Evolutionary conservation across 2,888 invertebrate genomes (phyloP).

Genomic region (Chironomus riparius): DNA sequence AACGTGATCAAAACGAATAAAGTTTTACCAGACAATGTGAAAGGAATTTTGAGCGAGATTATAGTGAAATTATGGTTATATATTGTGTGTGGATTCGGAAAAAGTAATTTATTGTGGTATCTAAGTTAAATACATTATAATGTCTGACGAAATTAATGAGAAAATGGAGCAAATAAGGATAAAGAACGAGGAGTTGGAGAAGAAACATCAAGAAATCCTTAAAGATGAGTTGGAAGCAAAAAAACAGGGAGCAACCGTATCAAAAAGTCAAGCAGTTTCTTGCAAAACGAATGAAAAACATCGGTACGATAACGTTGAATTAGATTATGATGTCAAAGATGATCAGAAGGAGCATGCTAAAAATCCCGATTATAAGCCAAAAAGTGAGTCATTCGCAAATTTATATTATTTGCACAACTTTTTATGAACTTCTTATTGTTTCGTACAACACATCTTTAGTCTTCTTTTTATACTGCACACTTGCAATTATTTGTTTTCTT

Average conservation of each 20-base stretch:
- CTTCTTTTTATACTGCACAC: neutral
- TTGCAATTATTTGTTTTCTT: neutral
- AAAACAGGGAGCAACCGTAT: neutral
- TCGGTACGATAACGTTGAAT: constrained; percentile 3
- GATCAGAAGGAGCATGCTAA: neutral
- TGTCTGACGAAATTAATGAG: constrained; percentile 7
- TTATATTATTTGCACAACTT: neutral
- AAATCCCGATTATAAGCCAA: constrained; percentile 11
- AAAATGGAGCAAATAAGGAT: constrained; percentile 10
- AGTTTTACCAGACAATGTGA: too few relatives aligned
- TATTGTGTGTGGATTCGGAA: neutral
- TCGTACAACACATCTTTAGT: neutral
- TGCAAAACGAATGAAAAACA: neutral
- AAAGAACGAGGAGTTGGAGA: constrained; percentile 19
- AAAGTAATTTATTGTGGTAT: neutral
- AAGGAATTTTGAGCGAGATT: neutral
- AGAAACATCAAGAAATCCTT: constrained; percentile 10
- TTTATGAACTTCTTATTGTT: neutral
- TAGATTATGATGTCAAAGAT: constrained; percentile 16
- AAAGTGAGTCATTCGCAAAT: constrained; percentile 14
- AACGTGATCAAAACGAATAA: too few relatives aligned
- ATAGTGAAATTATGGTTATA: neutral
- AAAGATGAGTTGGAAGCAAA: constrained; percentile 7
- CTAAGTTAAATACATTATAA: neutral
- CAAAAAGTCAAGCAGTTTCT: too few relatives aligned